These are phyloP conservation scores for Shargacucullia verbasci DNA, from an alignment of 2,888 invertebrate genomes.

Conservation along the genomic window DNA sequence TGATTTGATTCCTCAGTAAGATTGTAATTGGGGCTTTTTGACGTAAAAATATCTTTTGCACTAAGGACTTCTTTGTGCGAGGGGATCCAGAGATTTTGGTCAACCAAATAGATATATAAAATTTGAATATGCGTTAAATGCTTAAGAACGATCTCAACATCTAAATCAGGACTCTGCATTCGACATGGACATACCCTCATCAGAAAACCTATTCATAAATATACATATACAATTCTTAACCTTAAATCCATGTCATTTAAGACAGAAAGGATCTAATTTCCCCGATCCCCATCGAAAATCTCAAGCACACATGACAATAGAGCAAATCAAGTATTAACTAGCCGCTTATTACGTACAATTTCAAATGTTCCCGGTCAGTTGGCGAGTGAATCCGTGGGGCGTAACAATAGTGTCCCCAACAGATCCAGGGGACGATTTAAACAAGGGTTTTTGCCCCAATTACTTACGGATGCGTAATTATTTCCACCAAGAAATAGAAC, in stretches of 20 bases:
- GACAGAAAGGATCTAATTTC: slow-evolving; percentile 23
- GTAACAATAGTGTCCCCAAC: slow-evolving; percentile 83
- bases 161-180: too few species aligned
- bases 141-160: too few species aligned
- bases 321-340: slow-evolving; percentile 75
- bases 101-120: too few species aligned
- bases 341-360: slow-evolving; percentile 76
- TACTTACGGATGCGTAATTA: slow-evolving; percentile 81
- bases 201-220: not conserved
- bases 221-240: not conserved
- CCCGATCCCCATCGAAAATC: slow-evolving; percentile 35
- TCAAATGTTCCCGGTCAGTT: slow-evolving; percentile 84
- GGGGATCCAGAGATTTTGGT: too few species aligned
- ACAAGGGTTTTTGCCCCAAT: slow-evolving; percentile 86
- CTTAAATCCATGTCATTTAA: not conserved
- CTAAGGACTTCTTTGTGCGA: too few species aligned
- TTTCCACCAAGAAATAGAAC: slow-evolving; percentile 76
- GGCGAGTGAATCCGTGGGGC: slow-evolving; percentile 58
- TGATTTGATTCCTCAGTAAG: too few species aligned
- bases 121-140: too few species aligned
- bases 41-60: too few species aligned
- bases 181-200: too few species aligned
- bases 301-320: slow-evolving; percentile 70
- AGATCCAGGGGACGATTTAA: slow-evolving; percentile 80
- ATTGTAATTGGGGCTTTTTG: too few species aligned